Base-by-base conservation (phyloP, 2,113 vertebrate genomes). In the Calonectris borealis region DNA sequence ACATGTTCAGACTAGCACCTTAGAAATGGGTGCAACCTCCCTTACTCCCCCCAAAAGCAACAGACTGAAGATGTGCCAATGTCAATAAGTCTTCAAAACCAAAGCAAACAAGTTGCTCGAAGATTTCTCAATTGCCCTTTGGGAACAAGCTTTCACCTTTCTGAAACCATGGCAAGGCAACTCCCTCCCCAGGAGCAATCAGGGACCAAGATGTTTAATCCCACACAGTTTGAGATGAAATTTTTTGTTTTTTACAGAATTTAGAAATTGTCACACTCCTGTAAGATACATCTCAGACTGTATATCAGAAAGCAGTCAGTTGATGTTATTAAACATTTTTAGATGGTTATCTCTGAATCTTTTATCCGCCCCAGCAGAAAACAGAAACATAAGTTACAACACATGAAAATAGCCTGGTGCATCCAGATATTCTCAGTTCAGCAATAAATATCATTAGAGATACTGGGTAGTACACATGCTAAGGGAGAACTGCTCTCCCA, bases 71-170 rank as follows among this genome's bases (percentile, higher is more conserved):
- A 76, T 51, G 32, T 62, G 90, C 60, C 86, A 73, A 71, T 16
- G 55, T 64, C 75, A 81, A 1, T 44, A 68, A 66, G n/a, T 72
- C 38, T 93, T 82, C 77, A 68, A 68, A 94, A 93, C 32, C 57
- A 91, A 93, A 93, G 66, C 72, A 95, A 95, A 95, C 86, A 87
- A 91, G 55, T 70, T 77, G 77, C 72, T 88, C 2, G 16, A 82
- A 89, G 91, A 94, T 69, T 97, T 95, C 91, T 68, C 46, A 92
- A 77, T 26, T 73, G 82, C 64, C 75, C 79, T 92, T 86, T 66
- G 62, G 92, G 82, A 96, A 88, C 38, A 92, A 70, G 54, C 54
- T 94, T 91, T 95, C 79, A 90, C 68, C 81, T 92, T 88, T 66
- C 42, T 93, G 83, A 88, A 90, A 70, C 8, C 44, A 27, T 0